A percentile compares a stretch with the other conserved stretches of the same genome.
Conservation (phyloP, 2,113 vertebrate genomes). For the Salminus brasiliensis region DNA sequence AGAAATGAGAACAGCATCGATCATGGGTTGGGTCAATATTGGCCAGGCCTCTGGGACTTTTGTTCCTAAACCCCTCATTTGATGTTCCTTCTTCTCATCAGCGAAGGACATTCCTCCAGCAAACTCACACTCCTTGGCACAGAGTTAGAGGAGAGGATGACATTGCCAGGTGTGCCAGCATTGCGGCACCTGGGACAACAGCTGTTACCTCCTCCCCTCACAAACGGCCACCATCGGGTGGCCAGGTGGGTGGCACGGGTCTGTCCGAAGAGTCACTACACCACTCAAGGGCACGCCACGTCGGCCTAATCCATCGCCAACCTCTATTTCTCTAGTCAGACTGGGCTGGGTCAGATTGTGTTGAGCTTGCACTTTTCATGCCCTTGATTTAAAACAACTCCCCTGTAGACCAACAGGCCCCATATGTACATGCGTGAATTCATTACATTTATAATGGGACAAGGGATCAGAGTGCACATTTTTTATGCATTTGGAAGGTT, state of each 20-base stretch:
- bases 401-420: background rate
- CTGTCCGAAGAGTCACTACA: background rate
- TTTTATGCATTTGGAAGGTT: background rate
- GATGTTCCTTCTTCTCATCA: no score
- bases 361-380: background rate
- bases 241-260: background rate
- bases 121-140: slow-evolving; percentile 34
- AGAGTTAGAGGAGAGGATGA: slow-evolving; percentile 16
- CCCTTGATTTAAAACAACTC: background rate
- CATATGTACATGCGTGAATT: background rate
- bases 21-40: no score
- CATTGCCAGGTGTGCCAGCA: slow-evolving; percentile 52
- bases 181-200: slow-evolving; percentile 57
- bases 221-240: background rate
- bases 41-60: no score
- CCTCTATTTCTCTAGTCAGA: background rate
- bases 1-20: background rate
- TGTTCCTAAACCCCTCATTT: no score
- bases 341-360: background rate
- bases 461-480: no score
- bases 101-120: no score
- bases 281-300: background rate
- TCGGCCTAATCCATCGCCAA: no score
- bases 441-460: background rate
- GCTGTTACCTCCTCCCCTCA: slow-evolving; percentile 53